phyloP scores from a whole-genome alignment of 2,797 vertebrate genomes.

The Odontamblyopus rebecca region DNA sequence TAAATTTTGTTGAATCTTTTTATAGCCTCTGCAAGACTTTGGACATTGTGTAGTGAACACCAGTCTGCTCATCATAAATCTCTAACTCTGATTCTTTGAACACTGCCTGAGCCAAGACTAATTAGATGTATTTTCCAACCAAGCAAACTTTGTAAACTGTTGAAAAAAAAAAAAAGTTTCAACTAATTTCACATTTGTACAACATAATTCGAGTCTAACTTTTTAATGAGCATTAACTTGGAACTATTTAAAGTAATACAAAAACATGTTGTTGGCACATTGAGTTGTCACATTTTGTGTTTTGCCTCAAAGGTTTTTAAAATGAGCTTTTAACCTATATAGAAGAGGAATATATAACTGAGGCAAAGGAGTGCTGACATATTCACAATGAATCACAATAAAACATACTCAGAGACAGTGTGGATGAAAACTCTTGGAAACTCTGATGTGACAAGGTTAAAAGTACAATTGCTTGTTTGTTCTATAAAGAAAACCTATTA shows the following conservation, averaged over 20 bases:
- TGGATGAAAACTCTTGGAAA: not conserved
- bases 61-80: not conserved
- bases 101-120: slow-evolving; percentile 8
- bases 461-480: not conserved
- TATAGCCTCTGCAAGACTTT: slow-evolving; percentile 5
- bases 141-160: slow-evolving; percentile 1
- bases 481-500: not conserved
- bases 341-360: too few species aligned
- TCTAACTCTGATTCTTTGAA: slow-evolving; percentile 9
- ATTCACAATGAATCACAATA: not conserved
- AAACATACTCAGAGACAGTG: not conserved
- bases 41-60: slow-evolving; percentile 20
- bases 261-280: not conserved
- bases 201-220: not conserved
- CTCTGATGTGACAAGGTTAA: not conserved
- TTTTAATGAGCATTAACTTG: not conserved
- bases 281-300: not conserved
- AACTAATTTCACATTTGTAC: not conserved
- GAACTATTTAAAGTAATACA: not conserved
- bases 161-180: too few species aligned
- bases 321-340: too few species aligned
- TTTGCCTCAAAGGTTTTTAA: not conserved
- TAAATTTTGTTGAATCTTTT: not conserved
- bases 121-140: slow-evolving; percentile 1
- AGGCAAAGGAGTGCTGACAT: too few species aligned